Evolutionary conservation across 2,113 vertebrate genomes (phyloP), one percentile per base, ranked within the genome.

Genomic region (Corvus hawaiiensis): DNA sequence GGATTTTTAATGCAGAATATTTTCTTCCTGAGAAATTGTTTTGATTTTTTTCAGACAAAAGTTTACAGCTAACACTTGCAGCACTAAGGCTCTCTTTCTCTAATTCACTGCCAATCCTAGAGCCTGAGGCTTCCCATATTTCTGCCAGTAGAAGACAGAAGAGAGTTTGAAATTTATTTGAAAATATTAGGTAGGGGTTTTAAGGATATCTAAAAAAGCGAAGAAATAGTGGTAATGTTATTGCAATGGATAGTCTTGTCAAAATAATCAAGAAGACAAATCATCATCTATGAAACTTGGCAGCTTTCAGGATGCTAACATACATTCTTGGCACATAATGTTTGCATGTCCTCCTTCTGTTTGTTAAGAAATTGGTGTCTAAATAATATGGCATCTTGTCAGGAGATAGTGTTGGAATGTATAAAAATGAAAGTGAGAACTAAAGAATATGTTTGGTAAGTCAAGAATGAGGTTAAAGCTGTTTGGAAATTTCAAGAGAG

Each of bases 241-340:
- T 48, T 39, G 67, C 22, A 20, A 63, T 28, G 33, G 68, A 71
- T 49, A 94, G 54, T 37, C 77, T 59, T 76, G 83, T 92, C 81
- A 95, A 93, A 95, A 96, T 94, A 97, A 91, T 85, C 46, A 75
- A 67, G 66, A 71, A 72, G 51, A 35, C 68, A 94, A 95, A 89
- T 85, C 22, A 55, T 61, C 35, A 64, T 93, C 80, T 43, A 83
- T 62, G 58, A 95, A 95, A 94, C 52, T 56, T 93, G 76, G 33
- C 76, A 82, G 44, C 51, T 96, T 92, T 93, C 11, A 63, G 75
- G 28, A 13, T 52, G 89, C 46, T 92, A n/a, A 61, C 74, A 74
- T 56, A 78, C 21, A 71, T 87, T 91, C 55, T 85, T 91, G 67
- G 62, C 73, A 95, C 54, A 88, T 32, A 35, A 55, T 56, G 21